phyloP scores from a whole-genome alignment of 1,140 invertebrate species.

The Trachelipus rathkii region DNA sequence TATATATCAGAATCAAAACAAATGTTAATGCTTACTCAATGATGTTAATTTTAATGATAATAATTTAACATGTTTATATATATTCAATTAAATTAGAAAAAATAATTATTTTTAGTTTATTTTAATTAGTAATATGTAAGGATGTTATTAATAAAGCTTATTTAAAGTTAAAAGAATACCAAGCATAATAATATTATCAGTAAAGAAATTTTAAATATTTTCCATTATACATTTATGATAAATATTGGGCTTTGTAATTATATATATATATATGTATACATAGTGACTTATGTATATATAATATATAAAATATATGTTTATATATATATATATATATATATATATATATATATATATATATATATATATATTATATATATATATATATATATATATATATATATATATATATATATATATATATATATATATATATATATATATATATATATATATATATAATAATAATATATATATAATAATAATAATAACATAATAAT shows the following conservation, averaged over 20 bases:
- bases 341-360: neutral
- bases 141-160: too few relatives aligned
- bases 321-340: neutral
- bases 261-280: neutral
- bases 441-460: slow-evolving; percentile 5
- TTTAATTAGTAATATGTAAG: too few relatives aligned
- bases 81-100: too few relatives aligned
- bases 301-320: neutral
- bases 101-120: too few relatives aligned
- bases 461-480: neutral
- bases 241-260: neutral
- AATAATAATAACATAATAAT: neutral
- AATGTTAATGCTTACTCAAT: too few relatives aligned
- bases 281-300: neutral
- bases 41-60: too few relatives aligned
- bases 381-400: neutral
- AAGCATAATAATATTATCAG: too few relatives aligned
- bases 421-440: slow-evolving; percentile 5
- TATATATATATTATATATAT: neutral
- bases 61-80: too few relatives aligned
- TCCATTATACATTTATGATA: neutral
- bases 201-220: neutral
- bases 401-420: neutral
- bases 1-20: too few relatives aligned
- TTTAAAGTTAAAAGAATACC: too few relatives aligned